Base-by-base conservation (phyloP, 2,113 vertebrate species). In the Equus przewalskii region DNA sequence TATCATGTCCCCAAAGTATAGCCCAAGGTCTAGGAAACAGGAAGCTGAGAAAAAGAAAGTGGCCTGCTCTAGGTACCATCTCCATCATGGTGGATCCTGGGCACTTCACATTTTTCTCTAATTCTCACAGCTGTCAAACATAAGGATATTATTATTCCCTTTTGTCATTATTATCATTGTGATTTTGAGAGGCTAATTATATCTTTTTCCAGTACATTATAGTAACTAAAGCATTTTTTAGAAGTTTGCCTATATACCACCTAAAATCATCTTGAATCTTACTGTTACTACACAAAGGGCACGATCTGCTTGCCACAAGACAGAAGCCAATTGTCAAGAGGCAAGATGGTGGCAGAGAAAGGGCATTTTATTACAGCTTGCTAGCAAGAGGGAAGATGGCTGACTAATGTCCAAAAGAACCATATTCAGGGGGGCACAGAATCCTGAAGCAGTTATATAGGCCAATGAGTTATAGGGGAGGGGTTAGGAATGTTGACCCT, bases 161-260 rank as follows among this genome's bases (percentile, higher is more conserved):
- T 89, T 36, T 22, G n/a, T 80, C 62, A 36, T 19, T 58, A 7
- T 58, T 69, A 19, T 82, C 24, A 6, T 24, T 79, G 36, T 76
- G 22, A 54, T 6, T 69, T 75, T 65, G 7, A 87, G 69, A 44
- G 12, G 24, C 26, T 41, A 28, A 33, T 93, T 44, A 21, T 56
- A 6, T 69, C 22, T 16, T 15, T 82, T 86, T 26, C 24, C 22
- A 44, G 7, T 86, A 8, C 1, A 6, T 75, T 56, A 13, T 1
- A 13, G 5, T 41, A 15, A 22, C 8, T 72, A 22, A 22, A 89
- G 19, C 49, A 51, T 30, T 51, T 56, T 89, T 70, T 0, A 5
- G 26, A 73, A 80, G 14, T 44, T 81, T 76, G n/a, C 16, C 24
- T 21, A 0, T 6, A 6, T 22, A 13, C 11, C 22, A 64, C 33